Evolutionary conservation across 2,797 vertebrate species (phyloP).

Genomic region (Typhlichthys subterraneus): DNA sequence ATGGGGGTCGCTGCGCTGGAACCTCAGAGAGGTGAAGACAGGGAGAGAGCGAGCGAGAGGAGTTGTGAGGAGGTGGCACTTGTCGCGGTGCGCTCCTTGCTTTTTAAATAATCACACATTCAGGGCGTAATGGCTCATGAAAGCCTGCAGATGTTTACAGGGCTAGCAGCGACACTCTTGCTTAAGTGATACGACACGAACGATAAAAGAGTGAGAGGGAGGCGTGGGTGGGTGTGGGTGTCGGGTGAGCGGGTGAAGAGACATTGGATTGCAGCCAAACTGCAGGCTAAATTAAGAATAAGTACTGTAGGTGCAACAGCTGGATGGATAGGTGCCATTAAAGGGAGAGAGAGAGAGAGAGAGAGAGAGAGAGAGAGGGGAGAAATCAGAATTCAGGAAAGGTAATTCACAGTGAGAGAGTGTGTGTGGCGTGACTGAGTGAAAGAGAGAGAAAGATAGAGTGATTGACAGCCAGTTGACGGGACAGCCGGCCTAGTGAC

Average conservation of each 20-base stretch:
- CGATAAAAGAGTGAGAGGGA: slow-evolving; percentile 27
- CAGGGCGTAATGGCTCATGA: slow-evolving; percentile 59
- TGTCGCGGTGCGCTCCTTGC: slow-evolving; percentile 15
- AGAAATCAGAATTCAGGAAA: too few relatives aligned
- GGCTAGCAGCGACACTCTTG: slow-evolving; percentile 12
- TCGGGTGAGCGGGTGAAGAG: background rate
- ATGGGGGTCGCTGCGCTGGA: background rate
- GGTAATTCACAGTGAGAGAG: too few relatives aligned
- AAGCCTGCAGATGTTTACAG: slow-evolving; percentile 55
- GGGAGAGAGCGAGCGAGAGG: background rate
- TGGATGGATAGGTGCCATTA: slow-evolving; percentile 9
- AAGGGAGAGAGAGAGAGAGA: background rate
- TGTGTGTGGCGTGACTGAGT: too few relatives aligned
- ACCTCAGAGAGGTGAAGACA: background rate
- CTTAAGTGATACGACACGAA: slow-evolving; percentile 4
- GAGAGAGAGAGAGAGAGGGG: slow-evolving; percentile 16
- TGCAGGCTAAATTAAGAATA: too few relatives aligned
- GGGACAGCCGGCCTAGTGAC: too few relatives aligned
- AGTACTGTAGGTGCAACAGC: slow-evolving; percentile 10
- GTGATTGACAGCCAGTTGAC: too few relatives aligned
- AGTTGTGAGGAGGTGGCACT: slow-evolving; percentile 6
- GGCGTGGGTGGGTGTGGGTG: slow-evolving; percentile 1
- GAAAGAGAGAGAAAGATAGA: too few relatives aligned
- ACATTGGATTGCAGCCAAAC: too few relatives aligned
- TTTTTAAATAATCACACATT: slow-evolving; percentile 63